Evolutionary conservation across 2,113 vertebrate species (phyloP).

Genomic region (Apistogramma diplotaenia): DNA sequence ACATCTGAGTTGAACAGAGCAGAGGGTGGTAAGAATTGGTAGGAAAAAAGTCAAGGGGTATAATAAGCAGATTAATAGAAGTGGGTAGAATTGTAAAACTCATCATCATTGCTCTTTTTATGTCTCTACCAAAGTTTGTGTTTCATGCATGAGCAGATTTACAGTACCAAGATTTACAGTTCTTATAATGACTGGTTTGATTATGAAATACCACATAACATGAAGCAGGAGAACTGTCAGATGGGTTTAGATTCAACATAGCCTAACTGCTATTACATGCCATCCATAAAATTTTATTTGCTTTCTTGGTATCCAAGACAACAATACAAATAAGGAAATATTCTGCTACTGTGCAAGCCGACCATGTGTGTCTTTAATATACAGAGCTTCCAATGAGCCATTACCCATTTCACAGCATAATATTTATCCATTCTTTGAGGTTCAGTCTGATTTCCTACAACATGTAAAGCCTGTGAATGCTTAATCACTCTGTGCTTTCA

Average conservation of each 20-base stretch:
- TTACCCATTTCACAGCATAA: neutral
- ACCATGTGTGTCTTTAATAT: neutral
- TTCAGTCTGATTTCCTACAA: neutral
- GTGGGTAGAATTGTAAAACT: conserved; percentile 22
- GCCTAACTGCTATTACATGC: neutral
- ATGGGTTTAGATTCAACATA: neutral
- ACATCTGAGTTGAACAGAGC: conserved; percentile 21
- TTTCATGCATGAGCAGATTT: neutral
- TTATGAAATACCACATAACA: neutral
- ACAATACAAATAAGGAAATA: neutral
- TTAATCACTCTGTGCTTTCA: neutral
- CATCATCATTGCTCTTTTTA: conserved; percentile 3
- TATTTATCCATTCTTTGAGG: neutral
- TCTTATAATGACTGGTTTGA: neutral
- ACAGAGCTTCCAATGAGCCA: neutral
- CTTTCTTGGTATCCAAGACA: neutral
- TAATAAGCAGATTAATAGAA: conserved; percentile 10
- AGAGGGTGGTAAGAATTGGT: conserved; percentile 4
- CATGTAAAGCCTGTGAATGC: neutral
- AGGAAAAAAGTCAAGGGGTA: conserved; percentile 7
- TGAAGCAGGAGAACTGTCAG: neutral
- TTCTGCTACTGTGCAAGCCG: neutral
- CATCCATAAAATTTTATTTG: neutral
- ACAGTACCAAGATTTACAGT: neutral
- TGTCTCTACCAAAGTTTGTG: neutral